Evolutionary conservation across 2,797 vertebrate genomes (phyloP).

Genomic region (Peromyscus nudipes): DNA sequence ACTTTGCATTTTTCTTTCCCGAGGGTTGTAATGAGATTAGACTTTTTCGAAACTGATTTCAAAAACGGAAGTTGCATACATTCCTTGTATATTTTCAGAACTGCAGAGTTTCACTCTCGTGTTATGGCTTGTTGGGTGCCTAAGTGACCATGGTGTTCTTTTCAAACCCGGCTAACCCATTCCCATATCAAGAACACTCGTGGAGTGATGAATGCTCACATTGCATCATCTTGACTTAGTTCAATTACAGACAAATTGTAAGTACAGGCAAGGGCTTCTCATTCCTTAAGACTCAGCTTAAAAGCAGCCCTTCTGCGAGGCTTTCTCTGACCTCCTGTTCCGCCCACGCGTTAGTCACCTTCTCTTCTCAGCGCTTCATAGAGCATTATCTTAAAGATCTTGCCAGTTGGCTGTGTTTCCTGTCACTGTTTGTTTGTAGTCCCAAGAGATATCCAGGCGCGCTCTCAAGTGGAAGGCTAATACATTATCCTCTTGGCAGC

Average conservation of each 20-base stretch:
- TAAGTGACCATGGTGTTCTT: constrained; percentile 53
- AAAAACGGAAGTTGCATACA: constrained; percentile 3
- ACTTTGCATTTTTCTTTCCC: not conserved
- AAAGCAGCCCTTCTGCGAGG: constrained; percentile 16
- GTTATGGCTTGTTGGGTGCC: constrained; percentile 26
- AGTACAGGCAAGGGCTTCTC: not conserved
- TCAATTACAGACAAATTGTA: constrained; percentile 45
- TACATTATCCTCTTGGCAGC: not conserved
- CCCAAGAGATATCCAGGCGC: not conserved
- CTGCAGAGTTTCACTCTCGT: constrained; percentile 15
- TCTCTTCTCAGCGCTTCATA: not conserved
- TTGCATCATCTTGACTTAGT: constrained; percentile 47
- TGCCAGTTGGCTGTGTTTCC: not conserved
- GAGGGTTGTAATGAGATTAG: not conserved
- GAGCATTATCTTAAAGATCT: constrained; percentile 4
- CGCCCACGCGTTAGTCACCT: not conserved
- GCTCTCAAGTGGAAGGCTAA: constrained; percentile 5
- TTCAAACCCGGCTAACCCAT: constrained; percentile 36
- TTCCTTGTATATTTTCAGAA: constrained; percentile 41
- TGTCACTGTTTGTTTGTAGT: constrained; percentile 17
- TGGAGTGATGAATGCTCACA: constrained; percentile 54
- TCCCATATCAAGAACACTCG: constrained; percentile 38
- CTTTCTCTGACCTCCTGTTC: not conserved
- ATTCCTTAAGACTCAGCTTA: constrained; percentile 47
- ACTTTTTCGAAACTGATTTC: not conserved